A percentile compares a stretch with the other conserved stretches of the same genome.
These are phyloP conservation scores for Maniola jurtina DNA, from an alignment of 1,140 invertebrate genomes.

Conservation along the genomic window DNA sequence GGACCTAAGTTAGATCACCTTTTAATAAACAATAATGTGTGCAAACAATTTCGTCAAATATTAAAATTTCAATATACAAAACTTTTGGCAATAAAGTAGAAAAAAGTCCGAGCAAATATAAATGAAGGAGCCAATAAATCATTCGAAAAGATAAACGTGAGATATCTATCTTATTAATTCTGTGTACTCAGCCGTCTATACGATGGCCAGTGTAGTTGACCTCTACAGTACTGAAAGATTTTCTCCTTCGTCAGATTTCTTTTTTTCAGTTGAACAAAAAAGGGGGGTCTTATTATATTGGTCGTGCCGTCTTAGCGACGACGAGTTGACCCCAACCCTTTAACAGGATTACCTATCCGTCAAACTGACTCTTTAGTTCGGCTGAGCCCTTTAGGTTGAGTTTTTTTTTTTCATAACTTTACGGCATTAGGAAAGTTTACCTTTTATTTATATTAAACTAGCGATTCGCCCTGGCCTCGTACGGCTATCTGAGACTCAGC, in stretches of 20 bases:
- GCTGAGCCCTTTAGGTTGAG: constrained; percentile 10
- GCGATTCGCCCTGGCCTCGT: too few species aligned
- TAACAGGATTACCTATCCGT: constrained; percentile 39
- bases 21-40: too few species aligned
- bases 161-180: constrained; percentile 33
- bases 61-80: neutral
- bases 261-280: neutral
- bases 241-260: constrained; percentile 6
- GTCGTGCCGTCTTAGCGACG: constrained; percentile 25
- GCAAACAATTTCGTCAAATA: neutral
- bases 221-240: constrained; percentile 5
- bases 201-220: constrained; percentile 21
- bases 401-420: constrained; percentile 30
- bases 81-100: neutral
- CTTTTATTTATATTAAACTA: neutral
- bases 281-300: constrained; percentile 25
- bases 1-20: too few species aligned
- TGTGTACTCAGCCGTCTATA: constrained; percentile 31
- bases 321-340: constrained; percentile 32
- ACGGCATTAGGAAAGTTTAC: neutral
- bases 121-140: constrained; percentile 3
- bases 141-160: constrained; percentile 29
- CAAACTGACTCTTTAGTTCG: constrained; percentile 29
- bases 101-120: neutral
- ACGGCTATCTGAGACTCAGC: too few species aligned